Evolutionary conservation across 2,113 vertebrate species (phyloP).

Genomic region (Anthoscopus minutus): DNA sequence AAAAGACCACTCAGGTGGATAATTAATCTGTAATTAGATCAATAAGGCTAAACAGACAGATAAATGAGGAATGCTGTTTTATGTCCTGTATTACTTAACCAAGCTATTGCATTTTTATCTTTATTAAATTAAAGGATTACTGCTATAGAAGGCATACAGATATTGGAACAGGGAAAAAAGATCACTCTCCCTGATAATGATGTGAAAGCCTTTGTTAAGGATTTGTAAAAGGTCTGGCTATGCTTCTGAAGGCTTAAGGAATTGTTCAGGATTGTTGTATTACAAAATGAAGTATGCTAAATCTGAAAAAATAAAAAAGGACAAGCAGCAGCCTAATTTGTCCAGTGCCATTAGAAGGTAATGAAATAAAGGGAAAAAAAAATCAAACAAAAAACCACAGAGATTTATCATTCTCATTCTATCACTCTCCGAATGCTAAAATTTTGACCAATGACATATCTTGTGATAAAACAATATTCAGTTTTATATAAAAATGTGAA

Average conservation of each 20-base stretch:
- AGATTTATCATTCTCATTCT: neutral
- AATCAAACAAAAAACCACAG: neutral
- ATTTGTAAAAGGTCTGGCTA: neutral
- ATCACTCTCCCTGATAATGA: neutral
- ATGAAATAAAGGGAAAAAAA: neutral
- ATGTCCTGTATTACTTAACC: neutral
- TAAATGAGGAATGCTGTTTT: neutral
- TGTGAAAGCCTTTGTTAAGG: neutral
- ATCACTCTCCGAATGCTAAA: neutral
- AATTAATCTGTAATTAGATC: conserved; percentile 47
- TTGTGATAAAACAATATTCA: neutral
- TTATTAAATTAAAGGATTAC: conserved; percentile 36
- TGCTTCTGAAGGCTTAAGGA: neutral
- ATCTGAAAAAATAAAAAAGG: neutral
- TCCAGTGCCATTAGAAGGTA: neutral
- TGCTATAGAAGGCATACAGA: neutral
- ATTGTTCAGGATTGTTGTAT: neutral
- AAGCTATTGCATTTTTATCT: conserved; percentile 1
- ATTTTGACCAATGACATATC: neutral
- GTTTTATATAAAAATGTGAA: neutral
- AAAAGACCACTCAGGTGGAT: conserved; percentile 10
- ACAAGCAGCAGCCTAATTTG: neutral
- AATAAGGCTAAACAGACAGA: conserved; percentile 20
- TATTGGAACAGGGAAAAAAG: neutral
- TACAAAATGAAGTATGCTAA: neutral